Evolutionary conservation across 2,888 invertebrate species (phyloP).

Genomic region (Tetheella fluctuosa): DNA sequence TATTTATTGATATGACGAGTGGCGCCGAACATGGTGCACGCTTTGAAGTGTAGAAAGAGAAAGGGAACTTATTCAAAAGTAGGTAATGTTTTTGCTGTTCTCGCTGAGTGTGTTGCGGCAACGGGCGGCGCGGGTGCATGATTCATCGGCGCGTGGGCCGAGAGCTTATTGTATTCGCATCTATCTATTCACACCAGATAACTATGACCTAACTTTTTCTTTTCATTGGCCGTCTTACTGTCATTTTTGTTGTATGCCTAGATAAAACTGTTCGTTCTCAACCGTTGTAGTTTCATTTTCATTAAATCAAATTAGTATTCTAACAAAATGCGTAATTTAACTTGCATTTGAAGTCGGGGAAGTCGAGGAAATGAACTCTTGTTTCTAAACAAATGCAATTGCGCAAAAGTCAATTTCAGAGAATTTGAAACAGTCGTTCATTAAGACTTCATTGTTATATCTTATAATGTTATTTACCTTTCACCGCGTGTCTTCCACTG

Average conservation of each 20-base stretch:
- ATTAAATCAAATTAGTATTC: constrained; percentile 22
- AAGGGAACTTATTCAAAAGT: constrained; percentile 83
- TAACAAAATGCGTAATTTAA: constrained; percentile 28
- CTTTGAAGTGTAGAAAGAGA: constrained; percentile 81
- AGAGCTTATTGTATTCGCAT: constrained; percentile 75
- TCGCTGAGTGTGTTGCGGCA: constrained; percentile 60
- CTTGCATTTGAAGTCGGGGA: constrained; percentile 37
- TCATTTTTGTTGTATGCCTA: constrained; percentile 39
- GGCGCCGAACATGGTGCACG: constrained; percentile 65
- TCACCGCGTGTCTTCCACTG: constrained; percentile 46
- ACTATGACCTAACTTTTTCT: constrained; percentile 63
- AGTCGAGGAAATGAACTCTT: constrained; percentile 42
- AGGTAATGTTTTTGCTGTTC: constrained; percentile 83
- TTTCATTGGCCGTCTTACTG: constrained; percentile 53
- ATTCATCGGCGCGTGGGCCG: constrained; percentile 80
- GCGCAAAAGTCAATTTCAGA: constrained; percentile 52
- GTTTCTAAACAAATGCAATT: constrained; percentile 52
- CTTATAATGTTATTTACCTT: constrained; percentile 65
- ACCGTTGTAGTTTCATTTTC: constrained; percentile 40
- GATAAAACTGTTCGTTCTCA: constrained; percentile 26
- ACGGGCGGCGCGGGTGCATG: constrained; percentile 65
- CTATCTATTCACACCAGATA: constrained; percentile 68
- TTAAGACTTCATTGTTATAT: constrained; percentile 71
- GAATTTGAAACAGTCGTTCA: constrained; percentile 64
- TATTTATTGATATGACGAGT: constrained; percentile 65